Percentiles rank a stretch among this genome's conserved stretches.
phyloP scores from a whole-genome alignment of 1,140 invertebrate species.

The Drosophila prosaltans region DNA sequence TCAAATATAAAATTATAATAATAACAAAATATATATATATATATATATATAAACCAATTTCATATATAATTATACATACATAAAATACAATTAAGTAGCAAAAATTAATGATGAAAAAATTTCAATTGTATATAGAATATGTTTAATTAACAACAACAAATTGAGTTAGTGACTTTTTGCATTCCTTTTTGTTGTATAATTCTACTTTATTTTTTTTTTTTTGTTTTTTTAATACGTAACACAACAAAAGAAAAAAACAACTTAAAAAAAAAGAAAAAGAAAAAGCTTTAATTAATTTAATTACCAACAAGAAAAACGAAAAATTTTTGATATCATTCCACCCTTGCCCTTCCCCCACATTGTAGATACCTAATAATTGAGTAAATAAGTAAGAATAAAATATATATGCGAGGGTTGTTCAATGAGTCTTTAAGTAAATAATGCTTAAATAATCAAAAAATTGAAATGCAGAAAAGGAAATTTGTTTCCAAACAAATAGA shows the following conservation, averaged over 20 bases:
- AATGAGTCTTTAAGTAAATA: not conserved
- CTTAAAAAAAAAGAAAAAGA: slow-evolving; percentile 40
- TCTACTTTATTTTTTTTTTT: too few species aligned
- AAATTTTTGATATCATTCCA: slow-evolving; percentile 72
- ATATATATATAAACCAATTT: slow-evolving; percentile 31
- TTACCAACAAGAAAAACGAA: slow-evolving; percentile 45
- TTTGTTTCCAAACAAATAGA: too few species aligned
- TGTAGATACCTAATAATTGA: slow-evolving; percentile 63
- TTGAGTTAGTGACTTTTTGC: slow-evolving; percentile 33
- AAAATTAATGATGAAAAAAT: slow-evolving; percentile 47
- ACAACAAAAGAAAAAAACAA: slow-evolving; percentile 49
- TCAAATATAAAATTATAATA: slow-evolving; percentile 2
- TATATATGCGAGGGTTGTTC: not conserved
- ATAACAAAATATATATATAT: slow-evolving; percentile 20
- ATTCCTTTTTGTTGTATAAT: slow-evolving; percentile 30
- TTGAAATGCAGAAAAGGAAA: too few species aligned
- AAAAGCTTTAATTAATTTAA: slow-evolving; percentile 82
- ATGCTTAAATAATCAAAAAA: too few species aligned
- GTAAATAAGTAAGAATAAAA: slow-evolving; percentile 3
- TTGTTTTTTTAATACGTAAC: slow-evolving; percentile 41
- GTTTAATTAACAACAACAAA: slow-evolving; percentile 44
- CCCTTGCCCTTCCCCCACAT: slow-evolving; percentile 29
- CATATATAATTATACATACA: slow-evolving; percentile 13
- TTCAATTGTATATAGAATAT: slow-evolving; percentile 72
- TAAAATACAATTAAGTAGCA: slow-evolving; percentile 16